phyloP scores from a whole-genome alignment of 2,888 invertebrate genomes.

The Cyclophora albipunctata region DNA sequence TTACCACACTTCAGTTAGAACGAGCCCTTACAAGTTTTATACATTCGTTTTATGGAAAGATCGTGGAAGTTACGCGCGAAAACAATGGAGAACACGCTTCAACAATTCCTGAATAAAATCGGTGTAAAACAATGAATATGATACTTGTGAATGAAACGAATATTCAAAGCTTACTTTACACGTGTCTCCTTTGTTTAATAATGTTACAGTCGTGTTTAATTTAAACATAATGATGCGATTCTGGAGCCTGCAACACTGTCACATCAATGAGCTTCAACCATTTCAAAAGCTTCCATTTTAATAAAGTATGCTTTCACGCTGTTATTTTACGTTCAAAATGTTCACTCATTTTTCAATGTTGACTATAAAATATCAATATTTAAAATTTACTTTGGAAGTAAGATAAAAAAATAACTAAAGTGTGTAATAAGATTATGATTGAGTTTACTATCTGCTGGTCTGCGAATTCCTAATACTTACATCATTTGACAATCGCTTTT shows the following conservation, averaged over 20 bases:
- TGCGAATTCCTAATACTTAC: too few relatives aligned
- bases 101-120: slow-evolving; percentile 24
- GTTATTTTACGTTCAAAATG: too few relatives aligned
- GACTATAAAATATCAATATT: too few relatives aligned
- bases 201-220: neutral
- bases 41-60: slow-evolving; percentile 32
- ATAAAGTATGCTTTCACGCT: too few relatives aligned
- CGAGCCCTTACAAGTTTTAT: slow-evolving; percentile 30
- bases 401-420: too few relatives aligned
- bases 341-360: too few relatives aligned
- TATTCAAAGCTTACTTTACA: slow-evolving; percentile 7
- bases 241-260: neutral
- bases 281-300: too few relatives aligned
- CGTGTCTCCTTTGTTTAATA: neutral
- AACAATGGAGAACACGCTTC: slow-evolving; percentile 28
- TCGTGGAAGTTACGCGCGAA: slow-evolving; percentile 34
- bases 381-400: too few relatives aligned
- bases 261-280: neutral
- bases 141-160: slow-evolving; percentile 24
- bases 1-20: slow-evolving; percentile 10
- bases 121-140: slow-evolving; percentile 31
- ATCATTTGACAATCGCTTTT: too few relatives aligned
- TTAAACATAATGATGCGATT: neutral
- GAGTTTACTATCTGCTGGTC: too few relatives aligned
- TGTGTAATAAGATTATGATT: too few relatives aligned